Evolutionary conservation across 2,113 vertebrate genomes (phyloP), one percentile per base, ranked within the genome.

Genomic region (Thalassoma bifasciatum): DNA sequence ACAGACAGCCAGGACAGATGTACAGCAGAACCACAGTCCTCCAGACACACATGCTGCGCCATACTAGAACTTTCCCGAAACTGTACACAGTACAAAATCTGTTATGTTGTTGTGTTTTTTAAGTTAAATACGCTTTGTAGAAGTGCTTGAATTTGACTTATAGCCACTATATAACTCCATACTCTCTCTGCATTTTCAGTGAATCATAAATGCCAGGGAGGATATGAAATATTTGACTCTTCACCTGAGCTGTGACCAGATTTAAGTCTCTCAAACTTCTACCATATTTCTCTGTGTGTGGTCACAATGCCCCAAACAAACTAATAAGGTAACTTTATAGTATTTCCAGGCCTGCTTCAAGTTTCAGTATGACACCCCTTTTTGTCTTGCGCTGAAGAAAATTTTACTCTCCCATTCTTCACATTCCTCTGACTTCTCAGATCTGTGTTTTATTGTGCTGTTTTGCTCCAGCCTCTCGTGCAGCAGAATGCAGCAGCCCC

Each of bases 351-450:
- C 30, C 40, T 57, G 66, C 72, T 77, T 79, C 66, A 67, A 58
- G 59, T 72, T 70, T 23, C 65, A 81, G 53, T 85, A 70, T 79
- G 82, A 74, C 75, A 73, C 66, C 21, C 58, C 44, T 57, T 72
- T 21, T 19, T 62, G 24, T 57, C 36, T 7, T 68, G 34, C 34
- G 71, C 51, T 42, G 58, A 37, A 38, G 69, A 47, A 63, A 37
- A 4, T 80, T 61, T 76, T 54, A 68, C 64, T 72, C 57, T 52
- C 36, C 26, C 83, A 87, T 89, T 91, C 84, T 40, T 79, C 51
- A 63, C 87, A 88, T 91, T 89, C 82, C 66, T 79, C 58, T 13
- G 47, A 54, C 66, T 58, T 59, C 69, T 86, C 67, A 76, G 73
- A 75, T 67, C 62, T 65, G 56, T 38, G 10, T 66, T 63, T 79